phyloP scores from a whole-genome alignment of 1,140 invertebrate species.

The Drosophila parabipectinata region DNA sequence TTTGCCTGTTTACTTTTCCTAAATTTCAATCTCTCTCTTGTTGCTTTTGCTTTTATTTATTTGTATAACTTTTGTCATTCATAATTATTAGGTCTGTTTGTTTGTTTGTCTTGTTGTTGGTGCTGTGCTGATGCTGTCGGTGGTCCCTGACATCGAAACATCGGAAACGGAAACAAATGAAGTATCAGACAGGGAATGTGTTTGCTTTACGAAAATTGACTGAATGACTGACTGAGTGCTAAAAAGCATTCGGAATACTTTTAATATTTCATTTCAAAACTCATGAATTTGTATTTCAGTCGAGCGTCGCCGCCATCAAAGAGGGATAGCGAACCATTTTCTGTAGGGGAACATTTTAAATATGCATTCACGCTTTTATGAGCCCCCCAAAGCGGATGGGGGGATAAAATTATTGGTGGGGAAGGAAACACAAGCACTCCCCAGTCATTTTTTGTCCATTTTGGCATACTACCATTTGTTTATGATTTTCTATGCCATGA shows the following conservation, averaged over 20 bases:
- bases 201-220: slow-evolving; percentile 50
- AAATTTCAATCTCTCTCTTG: slow-evolving; percentile 15
- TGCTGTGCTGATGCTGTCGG: not conserved
- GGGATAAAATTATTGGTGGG: not conserved
- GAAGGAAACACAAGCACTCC: not conserved
- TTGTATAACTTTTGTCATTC: slow-evolving; percentile 80
- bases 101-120: slow-evolving; percentile 32
- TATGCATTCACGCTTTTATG: slow-evolving; percentile 67
- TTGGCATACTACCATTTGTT: slow-evolving; percentile 48
- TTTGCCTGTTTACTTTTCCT: slow-evolving; percentile 21
- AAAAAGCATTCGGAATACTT: slow-evolving; percentile 56
- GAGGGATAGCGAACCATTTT: slow-evolving; percentile 11
- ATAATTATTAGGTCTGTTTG: slow-evolving; percentile 79
- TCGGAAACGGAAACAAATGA: slow-evolving; percentile 78
- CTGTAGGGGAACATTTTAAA: slow-evolving; percentile 51
- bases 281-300: slow-evolving; percentile 76
- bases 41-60: slow-evolving; percentile 54
- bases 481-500: slow-evolving; percentile 60
- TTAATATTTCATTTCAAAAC: slow-evolving; percentile 73
- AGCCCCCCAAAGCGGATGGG: not conserved
- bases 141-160: slow-evolving; percentile 55
- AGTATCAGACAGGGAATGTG: slow-evolving; percentile 71
- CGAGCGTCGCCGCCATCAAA: slow-evolving; percentile 17
- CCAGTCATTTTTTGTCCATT: slow-evolving; percentile 57
- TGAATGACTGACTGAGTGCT: slow-evolving; percentile 50